These are phyloP conservation scores for Typhlichthys eigenmanni DNA, from an alignment of 2,797 vertebrate genomes.

Conservation along the genomic window DNA sequence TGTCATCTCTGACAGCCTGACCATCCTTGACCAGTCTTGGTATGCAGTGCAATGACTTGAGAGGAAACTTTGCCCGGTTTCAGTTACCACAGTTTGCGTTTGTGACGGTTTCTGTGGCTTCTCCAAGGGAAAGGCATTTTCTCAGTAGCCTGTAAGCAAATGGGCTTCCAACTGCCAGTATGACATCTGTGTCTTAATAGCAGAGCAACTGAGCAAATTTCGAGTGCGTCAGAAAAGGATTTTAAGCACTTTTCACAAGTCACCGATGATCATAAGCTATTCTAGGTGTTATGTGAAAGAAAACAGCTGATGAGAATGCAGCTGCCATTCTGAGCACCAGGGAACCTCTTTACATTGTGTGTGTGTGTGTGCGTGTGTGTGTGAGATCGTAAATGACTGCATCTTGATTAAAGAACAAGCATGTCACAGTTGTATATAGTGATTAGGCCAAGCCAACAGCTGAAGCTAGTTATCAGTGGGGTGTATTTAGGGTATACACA, in stretches of 20 bases:
- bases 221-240: constrained; percentile 38
- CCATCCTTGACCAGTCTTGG: constrained; percentile 29
- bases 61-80: constrained; percentile 42
- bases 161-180: constrained; percentile 72
- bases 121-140: constrained; percentile 37
- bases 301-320: constrained; percentile 78
- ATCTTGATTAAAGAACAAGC: constrained; percentile 52
- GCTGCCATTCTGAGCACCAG: constrained; percentile 53
- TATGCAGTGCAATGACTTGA: constrained; percentile 17
- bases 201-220: constrained; percentile 59
- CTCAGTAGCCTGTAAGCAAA: constrained; percentile 61
- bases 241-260: constrained; percentile 58
- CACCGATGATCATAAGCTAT: constrained; percentile 71
- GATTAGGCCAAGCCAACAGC: constrained; percentile 60
- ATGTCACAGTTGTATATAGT: constrained; percentile 51
- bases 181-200: constrained; percentile 61
- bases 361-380: constrained; percentile 11
- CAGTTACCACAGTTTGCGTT: constrained; percentile 45
- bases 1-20: constrained; percentile 7
- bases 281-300: constrained; percentile 50
- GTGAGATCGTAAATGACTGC: constrained; percentile 27
- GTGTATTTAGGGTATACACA: background rate
- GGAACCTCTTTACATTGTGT: constrained; percentile 28
- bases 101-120: constrained; percentile 48
- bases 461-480: constrained; percentile 59